phyloP scores from a whole-genome alignment of 2,113 vertebrate species.

The Pseudopodoces humilis region DNA sequence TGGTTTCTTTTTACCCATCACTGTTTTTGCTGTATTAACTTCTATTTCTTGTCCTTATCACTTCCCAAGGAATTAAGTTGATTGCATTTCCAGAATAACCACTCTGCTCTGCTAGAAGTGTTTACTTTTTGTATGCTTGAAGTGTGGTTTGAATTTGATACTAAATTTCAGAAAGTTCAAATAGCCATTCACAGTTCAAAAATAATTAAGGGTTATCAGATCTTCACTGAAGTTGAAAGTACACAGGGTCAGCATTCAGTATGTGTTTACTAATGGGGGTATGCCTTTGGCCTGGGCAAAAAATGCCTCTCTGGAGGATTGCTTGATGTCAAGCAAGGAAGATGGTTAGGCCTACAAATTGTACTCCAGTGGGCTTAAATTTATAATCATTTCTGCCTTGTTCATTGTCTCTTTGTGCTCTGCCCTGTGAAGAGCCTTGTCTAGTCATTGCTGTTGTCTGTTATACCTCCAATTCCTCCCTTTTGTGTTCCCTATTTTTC shows the following conservation, averaged over 20 bases:
- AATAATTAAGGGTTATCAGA: background rate
- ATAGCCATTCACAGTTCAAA: background rate
- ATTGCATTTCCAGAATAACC: background rate
- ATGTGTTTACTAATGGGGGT: background rate
- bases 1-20: background rate
- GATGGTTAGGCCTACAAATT: background rate
- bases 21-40: background rate
- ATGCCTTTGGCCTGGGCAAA: background rate
- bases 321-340: background rate
- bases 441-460: background rate
- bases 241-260: background rate
- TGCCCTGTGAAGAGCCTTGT: background rate
- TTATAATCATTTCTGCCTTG: background rate
- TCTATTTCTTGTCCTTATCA: background rate
- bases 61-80: background rate
- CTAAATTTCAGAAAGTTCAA: background rate
- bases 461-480: background rate
- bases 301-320: background rate
- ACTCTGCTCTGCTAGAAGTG: background rate
- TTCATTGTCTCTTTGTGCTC: background rate
- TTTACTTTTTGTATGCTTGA: background rate
- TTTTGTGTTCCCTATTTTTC: background rate
- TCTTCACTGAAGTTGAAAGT: background rate
- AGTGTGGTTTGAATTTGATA: background rate
- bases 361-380: background rate